phyloP scores from a whole-genome alignment of 2,888 invertebrate genomes.

The Zaprionus lineosus region DNA sequence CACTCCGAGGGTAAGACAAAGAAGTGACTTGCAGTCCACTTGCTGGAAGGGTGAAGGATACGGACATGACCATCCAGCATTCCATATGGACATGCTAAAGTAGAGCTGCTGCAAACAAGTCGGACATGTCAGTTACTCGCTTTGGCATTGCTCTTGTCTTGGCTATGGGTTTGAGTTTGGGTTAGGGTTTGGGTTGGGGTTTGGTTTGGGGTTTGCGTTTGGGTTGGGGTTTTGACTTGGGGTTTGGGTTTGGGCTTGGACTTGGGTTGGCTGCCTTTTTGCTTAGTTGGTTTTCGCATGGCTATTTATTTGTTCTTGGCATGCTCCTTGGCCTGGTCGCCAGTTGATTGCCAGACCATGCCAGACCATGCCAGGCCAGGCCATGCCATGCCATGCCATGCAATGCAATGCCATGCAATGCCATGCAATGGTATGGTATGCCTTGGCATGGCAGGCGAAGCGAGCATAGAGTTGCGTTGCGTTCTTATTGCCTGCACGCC shows the following conservation, averaged over 20 bases:
- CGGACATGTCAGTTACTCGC: constrained; percentile 33
- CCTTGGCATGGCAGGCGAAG: neutral
- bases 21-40: too few species aligned
- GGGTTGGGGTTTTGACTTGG: constrained; percentile 25
- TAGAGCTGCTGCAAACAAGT: constrained; percentile 39
- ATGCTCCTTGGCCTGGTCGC: constrained; percentile 47
- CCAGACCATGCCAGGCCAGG: neutral
- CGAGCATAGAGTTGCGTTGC: constrained; percentile 50
- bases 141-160: constrained; percentile 25
- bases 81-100: constrained; percentile 7
- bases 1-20: constrained; percentile 17
- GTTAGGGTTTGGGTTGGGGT: constrained; percentile 2
- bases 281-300: constrained; percentile 46
- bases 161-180: constrained; percentile 14
- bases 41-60: too few species aligned
- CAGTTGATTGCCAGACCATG: constrained; percentile 35
- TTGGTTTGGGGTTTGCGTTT: constrained; percentile 21
- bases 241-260: too few species aligned
- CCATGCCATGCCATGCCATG: too few species aligned
- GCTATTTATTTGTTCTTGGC: constrained; percentile 62
- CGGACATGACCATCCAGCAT: neutral
- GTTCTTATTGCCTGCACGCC: constrained; percentile 78
- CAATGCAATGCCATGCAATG: too few species aligned
- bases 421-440: too few species aligned
- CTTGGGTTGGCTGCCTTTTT: constrained; percentile 27